Evolutionary conservation across 2,113 vertebrate species (phyloP), one percentile per base, ranked within the genome.

Genomic region (Corvus hawaiiensis): DNA sequence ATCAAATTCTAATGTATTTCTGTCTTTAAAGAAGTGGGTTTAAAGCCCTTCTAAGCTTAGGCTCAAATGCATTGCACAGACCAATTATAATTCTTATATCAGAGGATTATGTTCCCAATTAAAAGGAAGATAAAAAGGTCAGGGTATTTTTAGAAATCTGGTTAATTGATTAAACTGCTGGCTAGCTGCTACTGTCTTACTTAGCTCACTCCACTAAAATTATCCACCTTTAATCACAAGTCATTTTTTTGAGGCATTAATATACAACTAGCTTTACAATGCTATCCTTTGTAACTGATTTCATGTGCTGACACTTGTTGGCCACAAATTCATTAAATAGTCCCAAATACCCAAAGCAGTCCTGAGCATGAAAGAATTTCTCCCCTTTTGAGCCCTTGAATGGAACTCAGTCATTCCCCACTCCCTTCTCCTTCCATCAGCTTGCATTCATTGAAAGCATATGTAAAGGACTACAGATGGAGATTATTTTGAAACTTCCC

Each of bases 161-260:
- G 46, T 87, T 74, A 95, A 94, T 91, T 97, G 37, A 93, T 87
- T 96, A 91, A 96, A 62, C 30, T 87, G 4, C 39, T 85, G n/a
- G 26, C 64, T 84, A 49, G 30, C 63, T 91, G 37, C 62, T 82
- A 39, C 24, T 39, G 9, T 58, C 41, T 73, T 84, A 55, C 13
- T 86, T 27, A 85, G 48, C 51, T 90, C 32, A 66, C 44, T 56
- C 74, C 83, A 93, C 35, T 95, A 91, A 54, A 77, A 35, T 5
- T 51, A 59, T 84, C 24, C 63, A 84, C 61, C 44, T 87, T 87
- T 93, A 94, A 79, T 89, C 54, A 68, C 28, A 67, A 41, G 16
- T 44, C 12, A 26, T 33, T 81, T 92, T 10, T 37, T 55, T 48
- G 61, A 94, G 68, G 51, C 13, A 4, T 75, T 83, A 79, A 71